These are phyloP conservation scores for Odobenus rosmarus DNA, from an alignment of 2,113 vertebrate genomes.

Conservation along the genomic window DNA sequence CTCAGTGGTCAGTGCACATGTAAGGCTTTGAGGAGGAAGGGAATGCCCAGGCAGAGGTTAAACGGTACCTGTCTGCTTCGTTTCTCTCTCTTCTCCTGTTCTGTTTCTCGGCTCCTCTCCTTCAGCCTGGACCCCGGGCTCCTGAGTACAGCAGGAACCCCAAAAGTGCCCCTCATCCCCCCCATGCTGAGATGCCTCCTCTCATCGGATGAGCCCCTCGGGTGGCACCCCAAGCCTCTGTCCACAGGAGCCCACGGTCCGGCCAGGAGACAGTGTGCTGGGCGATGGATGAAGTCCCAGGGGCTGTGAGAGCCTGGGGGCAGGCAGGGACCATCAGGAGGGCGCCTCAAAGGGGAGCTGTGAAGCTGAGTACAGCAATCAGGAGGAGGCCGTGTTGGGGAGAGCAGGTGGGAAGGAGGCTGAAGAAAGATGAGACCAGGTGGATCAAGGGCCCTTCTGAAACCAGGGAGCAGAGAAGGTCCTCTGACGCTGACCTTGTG, in stretches of 20 bases:
- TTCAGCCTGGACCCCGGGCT: background rate
- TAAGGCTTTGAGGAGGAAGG: background rate
- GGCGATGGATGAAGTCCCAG: too few relatives aligned
- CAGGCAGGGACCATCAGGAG: background rate
- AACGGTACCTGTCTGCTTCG: accelerated
- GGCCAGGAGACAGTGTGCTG: background rate
- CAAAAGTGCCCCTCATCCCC: background rate
- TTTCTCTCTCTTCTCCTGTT: too few relatives aligned
- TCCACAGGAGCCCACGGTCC: background rate
- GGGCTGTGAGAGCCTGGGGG: background rate
- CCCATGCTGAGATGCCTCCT: background rate
- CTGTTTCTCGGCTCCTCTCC: background rate
- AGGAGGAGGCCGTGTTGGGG: background rate
- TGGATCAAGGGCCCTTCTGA: accelerated
- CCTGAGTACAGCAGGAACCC: background rate
- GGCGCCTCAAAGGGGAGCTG: background rate
- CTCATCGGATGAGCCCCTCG: background rate
- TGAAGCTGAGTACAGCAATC: background rate
- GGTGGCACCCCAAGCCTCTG: background rate
- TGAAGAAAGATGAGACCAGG: background rate
- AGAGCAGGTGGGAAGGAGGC: background rate
- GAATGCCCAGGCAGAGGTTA: accelerated
- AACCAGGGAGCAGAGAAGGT: background rate
- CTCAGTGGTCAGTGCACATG: accelerated
- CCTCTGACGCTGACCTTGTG: background rate